A percentile compares a stretch with the other conserved stretches of the same genome.
Evolutionary conservation across 2,113 vertebrate genomes (phyloP).

Genomic region (Ibidorhyncha struthersii): DNA sequence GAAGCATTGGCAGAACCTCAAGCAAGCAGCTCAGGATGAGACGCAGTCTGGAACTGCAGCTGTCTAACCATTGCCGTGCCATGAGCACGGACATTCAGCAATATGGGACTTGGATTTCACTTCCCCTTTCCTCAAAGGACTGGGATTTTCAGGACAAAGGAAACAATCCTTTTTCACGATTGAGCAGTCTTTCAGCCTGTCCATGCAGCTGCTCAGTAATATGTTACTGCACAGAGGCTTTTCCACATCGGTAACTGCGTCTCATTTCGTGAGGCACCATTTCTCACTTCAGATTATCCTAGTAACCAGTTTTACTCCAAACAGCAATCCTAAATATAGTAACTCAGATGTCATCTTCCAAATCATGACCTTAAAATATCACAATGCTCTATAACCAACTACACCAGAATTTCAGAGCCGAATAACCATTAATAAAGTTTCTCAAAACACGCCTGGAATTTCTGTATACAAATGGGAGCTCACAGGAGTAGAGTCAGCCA

Average conservation of each 20-base stretch:
- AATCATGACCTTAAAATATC: background rate
- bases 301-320: background rate
- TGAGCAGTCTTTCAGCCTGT: background rate
- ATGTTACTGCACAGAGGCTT: background rate
- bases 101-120: background rate
- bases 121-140: background rate
- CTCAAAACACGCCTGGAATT: background rate
- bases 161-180: background rate
- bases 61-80: fast-evolving
- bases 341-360: background rate
- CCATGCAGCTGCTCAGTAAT: background rate
- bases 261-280: background rate
- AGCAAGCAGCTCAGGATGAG: background rate
- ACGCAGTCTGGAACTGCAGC: background rate
- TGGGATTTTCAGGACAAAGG: background rate
- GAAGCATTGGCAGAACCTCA: background rate
- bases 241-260: fast-evolving
- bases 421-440: background rate
- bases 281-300: background rate
- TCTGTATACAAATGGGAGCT: background rate
- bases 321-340: background rate
- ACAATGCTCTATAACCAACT: background rate
- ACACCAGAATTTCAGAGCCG: background rate
- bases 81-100: fast-evolving
- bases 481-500: background rate